Evolutionary conservation across 2,797 vertebrate species (phyloP).

Genomic region (Pyrocephalus nanus): DNA sequence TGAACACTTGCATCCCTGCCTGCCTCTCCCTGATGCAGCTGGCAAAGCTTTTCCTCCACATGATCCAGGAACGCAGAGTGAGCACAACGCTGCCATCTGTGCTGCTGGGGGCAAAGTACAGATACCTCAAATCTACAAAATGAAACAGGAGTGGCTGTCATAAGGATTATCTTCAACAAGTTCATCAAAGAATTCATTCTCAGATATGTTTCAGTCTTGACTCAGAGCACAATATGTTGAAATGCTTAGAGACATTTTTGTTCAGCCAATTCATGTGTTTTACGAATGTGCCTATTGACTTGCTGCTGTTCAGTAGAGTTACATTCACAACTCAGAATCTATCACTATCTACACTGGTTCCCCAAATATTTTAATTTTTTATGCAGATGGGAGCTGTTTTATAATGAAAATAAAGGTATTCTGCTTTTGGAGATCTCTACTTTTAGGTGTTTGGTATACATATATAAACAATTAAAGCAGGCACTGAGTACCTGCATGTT

Average conservation of each 20-base stretch:
- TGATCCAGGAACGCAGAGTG: constrained; percentile 72
- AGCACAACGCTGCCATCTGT: constrained; percentile 35
- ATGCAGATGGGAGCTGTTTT: not conserved
- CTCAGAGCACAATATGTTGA: not conserved
- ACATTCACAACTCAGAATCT: not conserved
- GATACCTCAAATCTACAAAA: not conserved
- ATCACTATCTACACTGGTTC: not conserved
- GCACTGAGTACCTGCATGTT: not conserved
- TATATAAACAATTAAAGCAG: not conserved
- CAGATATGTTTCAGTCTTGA: not conserved
- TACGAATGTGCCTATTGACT: not conserved
- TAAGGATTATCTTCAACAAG: not conserved
- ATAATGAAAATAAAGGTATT: not conserved
- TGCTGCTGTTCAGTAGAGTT: not conserved
- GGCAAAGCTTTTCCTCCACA: constrained; percentile 76
- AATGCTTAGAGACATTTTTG: not conserved
- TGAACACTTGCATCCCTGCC: not conserved
- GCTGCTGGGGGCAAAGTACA: constrained; percentile 59
- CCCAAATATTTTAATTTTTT: not conserved
- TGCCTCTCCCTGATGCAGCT: constrained; percentile 51
- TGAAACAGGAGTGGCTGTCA: not conserved
- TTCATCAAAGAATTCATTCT: not conserved
- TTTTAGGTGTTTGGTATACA: not conserved
- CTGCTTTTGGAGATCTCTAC: not conserved
- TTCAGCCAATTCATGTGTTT: not conserved